Base-by-base conservation (phyloP, 2,888 invertebrate genomes). In the Meandrusa payeni region DNA sequence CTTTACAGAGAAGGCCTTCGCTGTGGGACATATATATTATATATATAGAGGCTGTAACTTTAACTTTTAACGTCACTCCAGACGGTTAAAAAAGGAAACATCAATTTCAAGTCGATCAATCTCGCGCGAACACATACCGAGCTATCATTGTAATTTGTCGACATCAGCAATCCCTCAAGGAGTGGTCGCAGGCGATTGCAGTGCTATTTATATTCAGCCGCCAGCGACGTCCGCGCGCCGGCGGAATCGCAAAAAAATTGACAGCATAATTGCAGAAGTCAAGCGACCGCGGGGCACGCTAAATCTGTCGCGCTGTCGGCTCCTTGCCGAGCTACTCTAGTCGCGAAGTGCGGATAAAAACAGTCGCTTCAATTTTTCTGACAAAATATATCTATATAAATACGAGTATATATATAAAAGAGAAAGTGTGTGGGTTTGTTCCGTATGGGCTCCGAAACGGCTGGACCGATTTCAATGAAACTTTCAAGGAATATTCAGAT, bases 201-300 rank as follows among this genome's bases (percentile, higher is more conserved):
- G 19, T 38, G 26, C 43, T 62, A 59, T 61, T 61, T 61, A 48
- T 45, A 52, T 53, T 43, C 46, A 39, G 46, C 67, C 58, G 64
- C 56, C 57, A 62, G 69, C 55, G 51, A 46, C 51, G 53, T 59
- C 52, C 64, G 61, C 48, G 50, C 51, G 19, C 38, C 7, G 47
- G 39, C 27, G 55, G 57, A 51, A 62, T 64, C 44, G 58, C 55
- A 65, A 69, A 68, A 63, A 69, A 42, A 61, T 57, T 59, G 56
- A 60, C 57, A 50, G 47, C 49, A 53, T 60, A 68, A 69, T 67
- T 67, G 60, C 58, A 57, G 48, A 45, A 53, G 54, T 52, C 50
- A 57, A 52, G 52, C 49, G 51, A 40, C 32, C 40, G 41, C 29
- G 28, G 22, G 34, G 37, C 28, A 23, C 20, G 48, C 53, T 62